Conservation (phyloP, 2,113 vertebrate species). For the Melanostigma gelatinosum region DNA sequence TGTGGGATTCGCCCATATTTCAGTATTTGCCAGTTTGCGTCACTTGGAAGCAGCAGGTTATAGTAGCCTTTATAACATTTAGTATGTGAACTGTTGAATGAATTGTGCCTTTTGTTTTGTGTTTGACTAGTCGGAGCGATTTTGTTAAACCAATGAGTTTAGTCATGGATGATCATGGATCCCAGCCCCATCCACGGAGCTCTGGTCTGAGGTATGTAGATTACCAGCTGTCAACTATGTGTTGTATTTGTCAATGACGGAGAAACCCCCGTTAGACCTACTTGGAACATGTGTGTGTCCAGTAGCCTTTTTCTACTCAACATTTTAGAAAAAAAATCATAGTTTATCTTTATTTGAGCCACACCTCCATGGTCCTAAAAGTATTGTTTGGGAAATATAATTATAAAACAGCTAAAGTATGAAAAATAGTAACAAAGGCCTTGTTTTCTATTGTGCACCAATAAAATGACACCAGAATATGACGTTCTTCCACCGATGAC, state of each 20-base stretch:
- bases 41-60: conserved; percentile 48
- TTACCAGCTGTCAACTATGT: conserved; percentile 10
- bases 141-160: conserved; percentile 68
- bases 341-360: neutral
- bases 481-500: neutral
- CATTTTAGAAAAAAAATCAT: neutral
- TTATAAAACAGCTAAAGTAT: neutral
- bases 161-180: conserved; percentile 81
- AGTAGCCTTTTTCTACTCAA: neutral
- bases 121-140: conserved; percentile 67
- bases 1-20: conserved; percentile 72
- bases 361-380: neutral
- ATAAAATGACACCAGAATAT: neutral
- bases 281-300: neutral
- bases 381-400: neutral
- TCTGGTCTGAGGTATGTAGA: conserved; percentile 77
- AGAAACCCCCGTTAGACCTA: neutral
- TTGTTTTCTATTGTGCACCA: neutral
- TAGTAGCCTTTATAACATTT: neutral
- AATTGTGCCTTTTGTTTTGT: conserved; percentile 65
- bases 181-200: conserved; percentile 65
- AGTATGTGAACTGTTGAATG: conserved; percentile 42
- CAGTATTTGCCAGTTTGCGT: conserved; percentile 51
- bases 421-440: neutral
- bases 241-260: neutral